phyloP scores from a whole-genome alignment of 2,888 invertebrate species.

The Leptarthrus brevirostris region DNA sequence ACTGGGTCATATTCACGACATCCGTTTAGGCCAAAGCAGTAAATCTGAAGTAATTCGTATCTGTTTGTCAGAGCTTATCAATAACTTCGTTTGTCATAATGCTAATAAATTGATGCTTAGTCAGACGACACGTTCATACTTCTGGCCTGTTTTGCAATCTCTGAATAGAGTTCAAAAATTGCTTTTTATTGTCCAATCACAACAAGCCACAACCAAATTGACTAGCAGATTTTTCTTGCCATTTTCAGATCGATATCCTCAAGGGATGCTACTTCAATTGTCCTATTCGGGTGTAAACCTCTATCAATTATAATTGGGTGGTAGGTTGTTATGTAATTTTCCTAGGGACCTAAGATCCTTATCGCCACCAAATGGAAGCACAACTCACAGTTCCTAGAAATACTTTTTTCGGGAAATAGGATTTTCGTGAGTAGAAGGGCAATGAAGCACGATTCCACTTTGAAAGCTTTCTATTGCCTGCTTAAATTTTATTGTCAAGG shows the following conservation, averaged over 20 bases:
- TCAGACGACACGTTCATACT: background rate
- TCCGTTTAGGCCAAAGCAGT: background rate
- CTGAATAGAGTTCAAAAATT: background rate
- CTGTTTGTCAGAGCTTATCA: background rate
- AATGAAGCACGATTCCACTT: background rate
- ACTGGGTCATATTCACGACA: background rate
- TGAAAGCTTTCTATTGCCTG: conserved; percentile 7
- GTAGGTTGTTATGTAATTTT: conserved; percentile 31
- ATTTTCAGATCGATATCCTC: background rate
- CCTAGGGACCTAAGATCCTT: conserved; percentile 14
- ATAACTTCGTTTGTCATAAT: background rate
- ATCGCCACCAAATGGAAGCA: background rate
- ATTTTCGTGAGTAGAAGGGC: conserved; percentile 22
- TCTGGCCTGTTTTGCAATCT: background rate
- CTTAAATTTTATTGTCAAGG: conserved; percentile 27
- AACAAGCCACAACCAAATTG: background rate
- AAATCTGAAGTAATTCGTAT: background rate
- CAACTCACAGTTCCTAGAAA: background rate
- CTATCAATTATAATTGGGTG: conserved; percentile 38
- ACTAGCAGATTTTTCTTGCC: background rate
- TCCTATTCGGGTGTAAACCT: background rate
- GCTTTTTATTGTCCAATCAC: background rate
- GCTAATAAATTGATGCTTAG: background rate
- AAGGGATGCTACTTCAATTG: background rate
- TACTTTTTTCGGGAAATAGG: conserved; percentile 28